phyloP scores from a whole-genome alignment of 1,140 invertebrate species.

The Drosophila littoralis region DNA sequence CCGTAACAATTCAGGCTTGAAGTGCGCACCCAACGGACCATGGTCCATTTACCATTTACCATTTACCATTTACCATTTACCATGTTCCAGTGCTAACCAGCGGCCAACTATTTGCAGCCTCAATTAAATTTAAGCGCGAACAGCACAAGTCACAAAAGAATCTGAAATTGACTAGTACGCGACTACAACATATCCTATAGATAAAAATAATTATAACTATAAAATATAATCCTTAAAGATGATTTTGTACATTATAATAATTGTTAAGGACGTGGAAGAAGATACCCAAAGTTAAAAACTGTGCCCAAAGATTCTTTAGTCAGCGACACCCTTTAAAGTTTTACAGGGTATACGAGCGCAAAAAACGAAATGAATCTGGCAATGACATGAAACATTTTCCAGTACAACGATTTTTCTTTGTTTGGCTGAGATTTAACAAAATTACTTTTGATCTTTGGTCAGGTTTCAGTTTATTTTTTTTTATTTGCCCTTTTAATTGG shows the following conservation, averaged over 20 bases:
- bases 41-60: slow-evolving; percentile 64
- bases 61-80: slow-evolving; percentile 27
- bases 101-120: slow-evolving; percentile 51
- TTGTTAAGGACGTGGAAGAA: too few species aligned
- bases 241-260: too few species aligned
- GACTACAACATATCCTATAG: slow-evolving; percentile 8
- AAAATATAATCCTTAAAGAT: too few species aligned
- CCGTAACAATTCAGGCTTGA: slow-evolving; percentile 67
- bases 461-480: slow-evolving; percentile 24
- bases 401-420: slow-evolving; percentile 54
- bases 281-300: too few species aligned
- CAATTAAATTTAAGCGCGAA: slow-evolving; percentile 47
- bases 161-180: background rate
- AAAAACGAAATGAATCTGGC: slow-evolving; percentile 26
- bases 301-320: too few species aligned
- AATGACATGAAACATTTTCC: slow-evolving; percentile 57
- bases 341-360: slow-evolving; percentile 16
- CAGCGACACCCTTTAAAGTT: background rate
- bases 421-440: slow-evolving; percentile 38
- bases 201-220: too few species aligned
- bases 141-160: slow-evolving; percentile 13
- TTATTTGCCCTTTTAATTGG: slow-evolving; percentile 51
- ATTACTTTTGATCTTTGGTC: slow-evolving; percentile 48
- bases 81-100: slow-evolving; percentile 31
- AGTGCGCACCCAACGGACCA: slow-evolving; percentile 71